A percentile compares a stretch with the other conserved stretches of the same genome.
Evolutionary conservation across 1,140 invertebrate species (phyloP).

Genomic region (Schlechtendalia chinensis): DNA sequence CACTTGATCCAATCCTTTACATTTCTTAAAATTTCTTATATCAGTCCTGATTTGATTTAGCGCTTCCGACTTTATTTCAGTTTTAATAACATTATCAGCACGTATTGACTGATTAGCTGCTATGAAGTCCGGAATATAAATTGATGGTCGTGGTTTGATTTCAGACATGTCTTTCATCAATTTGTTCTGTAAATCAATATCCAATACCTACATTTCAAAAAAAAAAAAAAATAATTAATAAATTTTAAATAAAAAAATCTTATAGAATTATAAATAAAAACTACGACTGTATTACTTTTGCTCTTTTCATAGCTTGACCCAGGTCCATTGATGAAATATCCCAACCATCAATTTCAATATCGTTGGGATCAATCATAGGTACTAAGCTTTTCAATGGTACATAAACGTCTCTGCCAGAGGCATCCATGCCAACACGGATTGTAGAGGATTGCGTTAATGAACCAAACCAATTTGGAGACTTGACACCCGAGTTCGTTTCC

Average conservation of each 20-base stretch:
- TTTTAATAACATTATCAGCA: conserved; percentile 79
- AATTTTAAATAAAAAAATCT: neutral
- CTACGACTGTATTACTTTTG: conserved; percentile 43
- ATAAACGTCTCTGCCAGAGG: conserved; percentile 71
- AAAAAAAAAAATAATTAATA: too few relatives aligned
- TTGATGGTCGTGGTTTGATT: conserved; percentile 78
- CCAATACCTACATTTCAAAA: too few relatives aligned
- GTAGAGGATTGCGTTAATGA: conserved; percentile 89
- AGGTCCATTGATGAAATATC: conserved; percentile 86
- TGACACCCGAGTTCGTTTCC: conserved; percentile 75
- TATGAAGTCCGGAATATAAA: conserved; percentile 89
- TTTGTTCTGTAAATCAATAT: conserved; percentile 71
- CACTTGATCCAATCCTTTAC: conserved; percentile 71
- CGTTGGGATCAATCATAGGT: conserved; percentile 87
- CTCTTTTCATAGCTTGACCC: conserved; percentile 67
- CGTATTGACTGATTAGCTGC: conserved; percentile 89
- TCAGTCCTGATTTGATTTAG: conserved; percentile 75
- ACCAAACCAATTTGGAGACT: conserved; percentile 85
- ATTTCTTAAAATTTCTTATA: conserved; percentile 77
- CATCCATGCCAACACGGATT: conserved; percentile 71
- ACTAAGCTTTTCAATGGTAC: conserved; percentile 78
- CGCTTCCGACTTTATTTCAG: conserved; percentile 69
- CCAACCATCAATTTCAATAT: conserved; percentile 91
- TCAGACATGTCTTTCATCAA: conserved; percentile 70
- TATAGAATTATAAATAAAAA: conserved; percentile 15